Evolutionary conservation across 2,888 invertebrate genomes (phyloP).

Genomic region (Bembecia ichneumoniformis): DNA sequence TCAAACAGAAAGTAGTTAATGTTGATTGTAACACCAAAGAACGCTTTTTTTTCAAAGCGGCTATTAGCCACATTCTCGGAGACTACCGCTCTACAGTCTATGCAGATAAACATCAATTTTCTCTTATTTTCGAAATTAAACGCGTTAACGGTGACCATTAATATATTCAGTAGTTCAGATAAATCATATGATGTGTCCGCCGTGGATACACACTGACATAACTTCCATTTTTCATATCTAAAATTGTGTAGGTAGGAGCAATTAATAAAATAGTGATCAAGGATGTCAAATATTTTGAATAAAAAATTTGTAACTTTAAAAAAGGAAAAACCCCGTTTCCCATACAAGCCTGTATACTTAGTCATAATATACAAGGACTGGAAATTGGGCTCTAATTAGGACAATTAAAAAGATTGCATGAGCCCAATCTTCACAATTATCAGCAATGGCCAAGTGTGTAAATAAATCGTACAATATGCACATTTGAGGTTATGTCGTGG

Average conservation of each 20-base stretch:
- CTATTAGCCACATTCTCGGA: constrained; percentile 13
- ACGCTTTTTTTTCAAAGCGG: constrained; percentile 15
- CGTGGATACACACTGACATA: constrained; percentile 7
- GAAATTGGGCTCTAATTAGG: too few species aligned
- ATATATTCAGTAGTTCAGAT: constrained; percentile 17
- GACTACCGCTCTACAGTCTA: constrained; percentile 9
- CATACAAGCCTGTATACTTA: too few species aligned
- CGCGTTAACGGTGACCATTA: constrained; percentile 17
- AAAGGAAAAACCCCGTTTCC: too few species aligned
- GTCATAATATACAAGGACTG: too few species aligned
- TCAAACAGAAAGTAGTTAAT: constrained; percentile 17
- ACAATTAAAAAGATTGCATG: too few species aligned
- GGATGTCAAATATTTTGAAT: too few species aligned
- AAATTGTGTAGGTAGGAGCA: constrained; percentile 11
- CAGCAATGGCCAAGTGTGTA: too few species aligned
- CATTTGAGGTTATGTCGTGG: too few species aligned
- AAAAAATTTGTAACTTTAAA: too few species aligned
- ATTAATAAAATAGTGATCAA: constrained; percentile 12
- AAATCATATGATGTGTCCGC: constrained; percentile 25
- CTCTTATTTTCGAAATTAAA: constrained; percentile 19
- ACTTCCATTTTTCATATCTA: constrained; percentile 15
- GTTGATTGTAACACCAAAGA: constrained; percentile 15
- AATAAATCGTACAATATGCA: too few species aligned
- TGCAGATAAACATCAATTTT: constrained; percentile 16
- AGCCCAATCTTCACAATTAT: too few species aligned